Percentiles rank a stretch among this genome's conserved stretches.
These are phyloP conservation scores for Cochlearius cochlearius DNA, from an alignment of 2,113 vertebrate genomes.

Conservation along the genomic window DNA sequence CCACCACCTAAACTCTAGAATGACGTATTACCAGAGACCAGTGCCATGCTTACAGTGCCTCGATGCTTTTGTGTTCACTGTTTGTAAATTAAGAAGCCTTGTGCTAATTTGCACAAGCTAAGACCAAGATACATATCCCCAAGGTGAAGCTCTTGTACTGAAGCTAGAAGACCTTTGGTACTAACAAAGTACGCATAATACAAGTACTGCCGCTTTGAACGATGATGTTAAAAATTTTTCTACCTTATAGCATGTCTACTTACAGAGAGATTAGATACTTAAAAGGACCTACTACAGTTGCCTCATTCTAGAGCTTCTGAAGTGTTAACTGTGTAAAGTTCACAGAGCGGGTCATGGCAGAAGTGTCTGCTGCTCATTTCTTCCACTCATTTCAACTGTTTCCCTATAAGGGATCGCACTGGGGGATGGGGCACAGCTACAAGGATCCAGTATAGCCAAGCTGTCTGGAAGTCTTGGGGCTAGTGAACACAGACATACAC, in stretches of 20 bases:
- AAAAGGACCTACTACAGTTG: background rate
- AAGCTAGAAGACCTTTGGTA: background rate
- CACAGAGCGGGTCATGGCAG: background rate
- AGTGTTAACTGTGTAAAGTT: background rate
- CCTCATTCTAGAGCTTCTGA: background rate
- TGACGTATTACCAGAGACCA: background rate
- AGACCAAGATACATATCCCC: background rate
- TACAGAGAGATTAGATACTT: background rate
- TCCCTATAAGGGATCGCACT: background rate
- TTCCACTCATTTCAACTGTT: background rate
- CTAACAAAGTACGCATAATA: background rate
- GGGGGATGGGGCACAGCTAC: background rate
- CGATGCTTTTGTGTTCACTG: background rate
- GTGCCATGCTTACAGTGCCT: background rate
- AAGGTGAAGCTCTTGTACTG: background rate
- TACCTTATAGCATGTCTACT: background rate
- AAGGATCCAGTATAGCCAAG: background rate
- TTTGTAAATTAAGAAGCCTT: background rate
- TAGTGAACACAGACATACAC: background rate
- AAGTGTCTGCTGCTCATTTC: background rate
- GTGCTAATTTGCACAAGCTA: background rate
- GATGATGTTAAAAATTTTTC: background rate
- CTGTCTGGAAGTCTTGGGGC: background rate
- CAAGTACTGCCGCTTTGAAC: background rate
- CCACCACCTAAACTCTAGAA: background rate